Evolutionary conservation across 92 coral and sea anemone species (phyloP), one percentile per base, ranked within the genome.

Genomic region (Heliopora coerulea): DNA sequence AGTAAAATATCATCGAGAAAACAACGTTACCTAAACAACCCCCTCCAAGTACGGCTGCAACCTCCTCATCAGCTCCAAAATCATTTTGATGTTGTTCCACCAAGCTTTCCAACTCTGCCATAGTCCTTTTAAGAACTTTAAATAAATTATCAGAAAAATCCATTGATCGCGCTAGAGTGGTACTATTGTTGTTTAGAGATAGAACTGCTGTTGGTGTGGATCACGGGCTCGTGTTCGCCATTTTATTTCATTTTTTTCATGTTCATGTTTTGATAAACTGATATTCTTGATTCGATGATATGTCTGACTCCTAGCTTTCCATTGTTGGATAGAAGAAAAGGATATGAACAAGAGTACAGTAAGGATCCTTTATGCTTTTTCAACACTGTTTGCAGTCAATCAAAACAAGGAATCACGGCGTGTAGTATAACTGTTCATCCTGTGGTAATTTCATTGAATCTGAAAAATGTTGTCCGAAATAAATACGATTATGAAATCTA

Each of bases 1-100:
- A 18, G 14, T 21, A 19, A 15, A 27, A 39, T 3, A 12, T 34
- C 14, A 61, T 8, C 20, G 42, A 24, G 31, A 61, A 61, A 24
- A 27, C 19, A 28, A 11, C 20, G 0, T 19, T 3, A 70, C 77
- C 77, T 52, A 70, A 35, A 70, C 77, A 70, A 37, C 77, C 48
- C 37, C 77, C 59, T 34, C 86, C 77, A 23, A 89, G 68, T 0
- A 86, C 97, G 14, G 96, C 89, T 8, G 87, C 91, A 19, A 84
- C 91, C 66, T 91, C 97, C 68, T 91, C 96, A 74, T 91, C 96
- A 7, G 88, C 77, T 0, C 77, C 77, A 1, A 52, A 70, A 70
- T 70, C 77, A 37, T 70, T 30, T 70, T 52, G 77, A 6, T 31
- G 6, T 70, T 70, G 63, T 5, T 70, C 77, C 24, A 25, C 23